Base-by-base conservation (phyloP, 2,888 invertebrate species). In the Sminthurides aquaticus region DNA sequence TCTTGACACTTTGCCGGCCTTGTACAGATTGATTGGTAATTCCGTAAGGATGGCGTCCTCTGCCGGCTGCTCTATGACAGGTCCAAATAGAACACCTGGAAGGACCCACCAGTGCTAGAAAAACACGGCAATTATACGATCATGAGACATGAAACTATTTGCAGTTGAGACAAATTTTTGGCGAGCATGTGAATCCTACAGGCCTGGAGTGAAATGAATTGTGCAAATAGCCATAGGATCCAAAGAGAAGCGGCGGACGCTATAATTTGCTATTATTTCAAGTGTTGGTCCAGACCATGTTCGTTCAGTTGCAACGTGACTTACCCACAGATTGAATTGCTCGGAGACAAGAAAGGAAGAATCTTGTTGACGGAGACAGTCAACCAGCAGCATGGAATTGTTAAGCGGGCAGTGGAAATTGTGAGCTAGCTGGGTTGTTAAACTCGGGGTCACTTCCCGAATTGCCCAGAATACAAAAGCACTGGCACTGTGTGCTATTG, bases 401-500 rank as follows among this genome's bases (percentile, higher is more conserved):
- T 64, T 58, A 20, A 64, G 22, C 26, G 64, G 64, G 27, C 64
- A 64, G 22, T 60, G 59, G 48, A 64, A 64, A 34, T 49, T 59
- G 20, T 60, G 59, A 48, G 52, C 64, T 8, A 64, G 56, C 26
- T 64, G 52, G 0, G 55, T 55, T n/a, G 64, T 64, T 28, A 64
- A 24, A 49, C 64, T 64, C 1, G 64, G 60, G 28, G 64, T 60
- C 59, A 59, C 60, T 49, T 64, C 64, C 57, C 64, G 64, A 18
- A 64, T 60, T 2, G 55, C 64, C 64, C 64, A 64, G 43, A 64
- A 64, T 20, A 59, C 59, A 55, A 64, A 64, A 15, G 64, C 64
- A 64, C 64, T 64, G n/a, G 64, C 64, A 56, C 60, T 60, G 48
- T 64, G 64, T 26, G 60, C 64, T 22, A 64, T 64, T 3, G 64